These are phyloP conservation scores for Glyptemys insculpta DNA, from an alignment of 2,797 vertebrate species.

Conservation along the genomic window DNA sequence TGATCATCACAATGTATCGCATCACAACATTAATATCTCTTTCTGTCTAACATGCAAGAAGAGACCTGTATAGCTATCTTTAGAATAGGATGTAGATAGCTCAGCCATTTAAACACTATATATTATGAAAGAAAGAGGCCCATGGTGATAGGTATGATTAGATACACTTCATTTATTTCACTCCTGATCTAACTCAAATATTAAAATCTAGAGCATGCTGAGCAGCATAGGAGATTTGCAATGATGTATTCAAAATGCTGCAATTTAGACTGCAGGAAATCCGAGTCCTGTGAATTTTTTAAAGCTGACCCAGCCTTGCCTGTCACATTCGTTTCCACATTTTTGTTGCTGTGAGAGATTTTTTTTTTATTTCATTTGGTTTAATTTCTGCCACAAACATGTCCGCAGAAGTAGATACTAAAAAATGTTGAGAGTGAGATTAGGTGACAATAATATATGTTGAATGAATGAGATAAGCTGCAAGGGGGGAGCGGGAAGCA, in stretches of 20 bases:
- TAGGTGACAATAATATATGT: constrained; percentile 83
- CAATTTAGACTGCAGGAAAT: background rate
- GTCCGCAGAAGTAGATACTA: constrained; percentile 42
- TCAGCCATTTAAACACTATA: constrained; percentile 1
- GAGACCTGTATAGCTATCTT: background rate
- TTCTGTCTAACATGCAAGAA: background rate
- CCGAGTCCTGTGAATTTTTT: background rate
- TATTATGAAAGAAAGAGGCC: constrained; percentile 54
- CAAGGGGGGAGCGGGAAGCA: constrained; percentile 73
- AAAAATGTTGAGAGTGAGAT: constrained; percentile 76
- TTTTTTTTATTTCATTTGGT: background rate
- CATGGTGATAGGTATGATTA: constrained; percentile 61
- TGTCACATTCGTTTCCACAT: background rate
- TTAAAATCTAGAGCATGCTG: constrained; percentile 12
- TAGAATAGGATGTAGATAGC: background rate
- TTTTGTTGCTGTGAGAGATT: constrained; percentile 1
- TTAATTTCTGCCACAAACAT: constrained; percentile 64
- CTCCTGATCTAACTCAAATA: constrained; percentile 58
- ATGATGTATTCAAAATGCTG: background rate
- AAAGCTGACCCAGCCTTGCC: background rate
- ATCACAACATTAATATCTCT: background rate
- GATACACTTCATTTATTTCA: constrained; percentile 61
- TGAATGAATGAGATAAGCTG: constrained; percentile 84
- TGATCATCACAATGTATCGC: background rate
- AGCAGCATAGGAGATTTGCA: background rate